phyloP scores from a whole-genome alignment of 2,888 invertebrate species.

The Dicyrtoma fusca region DNA sequence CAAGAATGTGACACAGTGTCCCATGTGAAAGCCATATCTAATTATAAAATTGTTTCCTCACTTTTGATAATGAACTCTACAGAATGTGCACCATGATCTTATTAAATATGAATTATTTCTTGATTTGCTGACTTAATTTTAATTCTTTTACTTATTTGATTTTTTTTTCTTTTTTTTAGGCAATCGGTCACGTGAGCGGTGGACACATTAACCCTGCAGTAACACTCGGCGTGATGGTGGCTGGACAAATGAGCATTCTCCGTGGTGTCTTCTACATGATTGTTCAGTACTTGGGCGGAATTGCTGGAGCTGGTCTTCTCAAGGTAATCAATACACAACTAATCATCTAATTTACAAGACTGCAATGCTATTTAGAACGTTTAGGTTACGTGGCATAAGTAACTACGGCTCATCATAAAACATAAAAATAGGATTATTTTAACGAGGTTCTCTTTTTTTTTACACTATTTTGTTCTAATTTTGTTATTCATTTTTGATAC shows the following conservation, averaged over 20 bases:
- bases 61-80: background rate
- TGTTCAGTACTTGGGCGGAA: conserved; percentile 48
- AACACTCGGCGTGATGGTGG: conserved; percentile 51
- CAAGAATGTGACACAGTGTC: too few relatives aligned
- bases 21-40: too few relatives aligned
- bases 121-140: background rate
- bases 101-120: background rate
- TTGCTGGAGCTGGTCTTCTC: conserved; percentile 49
- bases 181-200: conserved; percentile 54
- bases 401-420: too few relatives aligned
- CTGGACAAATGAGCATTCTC: conserved; percentile 52
- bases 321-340: conserved; percentile 31
- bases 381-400: too few relatives aligned
- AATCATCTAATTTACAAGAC: too few relatives aligned
- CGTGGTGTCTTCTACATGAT: conserved; percentile 54
- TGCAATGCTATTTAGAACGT: too few relatives aligned
- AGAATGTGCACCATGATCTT: background rate
- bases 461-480: background rate
- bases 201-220: conserved; percentile 54
- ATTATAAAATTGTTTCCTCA: background rate
- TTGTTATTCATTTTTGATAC: too few relatives aligned
- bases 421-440: too few relatives aligned
- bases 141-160: background rate
- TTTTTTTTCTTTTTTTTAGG: conserved; percentile 43
- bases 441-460: too few relatives aligned